Base-by-base conservation (phyloP, 2,113 vertebrate genomes). In the Reinhardtius hippoglossoides region DNA sequence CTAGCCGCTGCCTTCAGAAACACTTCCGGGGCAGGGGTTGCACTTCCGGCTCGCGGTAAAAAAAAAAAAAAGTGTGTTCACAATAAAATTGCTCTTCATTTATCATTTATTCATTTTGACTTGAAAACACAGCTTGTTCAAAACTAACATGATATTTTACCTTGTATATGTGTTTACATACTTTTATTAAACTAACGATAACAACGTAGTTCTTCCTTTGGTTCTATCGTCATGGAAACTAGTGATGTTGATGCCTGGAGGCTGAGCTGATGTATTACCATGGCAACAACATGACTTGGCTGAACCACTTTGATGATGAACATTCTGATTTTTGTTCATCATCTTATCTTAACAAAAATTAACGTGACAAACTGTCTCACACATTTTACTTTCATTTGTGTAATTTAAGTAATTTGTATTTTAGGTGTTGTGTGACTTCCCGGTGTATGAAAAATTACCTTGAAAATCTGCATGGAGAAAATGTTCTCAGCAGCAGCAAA, bases 281-380 rank as follows among this genome's bases (percentile, higher is more conserved):
- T 76, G 61, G 78, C 67, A 84, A 86, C 67, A 84, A 81, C 18
- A 80, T 44, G 2, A 64, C 56, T 61, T 67, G 18, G 14, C 63
- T 44, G 42, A 59, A 59, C 9, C 14, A 74, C 16, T 3, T 42
- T 12, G 44, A 5, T 23, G 37, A 66, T 64, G 37, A 65, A 74
- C 2, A 40, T 21, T 31, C n/a, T 23, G 1, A 23, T 58, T 35
- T 21, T 37, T 73, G 5, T 40, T 44, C 1, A 23, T 67, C 0
- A 0, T 14, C 15, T 46, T 23, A 12, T 48, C 56, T 59, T 23
- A 55, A 55, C 3, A 3, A 12, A 12, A 55, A 55, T 55, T 14
- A 10, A 52, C 6, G 3, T 20, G 1, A 8, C 3, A 4, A 50
- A 20, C 42, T 44, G 42, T 44, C 12, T 13, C 42, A 44, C 42